phyloP scores from a whole-genome alignment of 2,888 invertebrate genomes.

The Steinernema hermaphroditum region DNA sequence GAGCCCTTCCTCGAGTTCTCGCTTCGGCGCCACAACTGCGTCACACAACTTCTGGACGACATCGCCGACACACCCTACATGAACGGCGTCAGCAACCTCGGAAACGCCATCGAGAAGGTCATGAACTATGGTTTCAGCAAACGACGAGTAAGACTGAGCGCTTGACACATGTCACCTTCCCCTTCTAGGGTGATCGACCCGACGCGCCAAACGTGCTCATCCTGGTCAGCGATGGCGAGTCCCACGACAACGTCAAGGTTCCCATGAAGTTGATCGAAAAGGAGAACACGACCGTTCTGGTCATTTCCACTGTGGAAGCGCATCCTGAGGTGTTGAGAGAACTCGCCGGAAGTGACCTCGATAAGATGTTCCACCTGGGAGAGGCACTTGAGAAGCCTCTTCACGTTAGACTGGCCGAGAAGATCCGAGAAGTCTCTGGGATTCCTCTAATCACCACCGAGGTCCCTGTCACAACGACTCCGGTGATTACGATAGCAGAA shows the following conservation, averaged over 20 bases:
- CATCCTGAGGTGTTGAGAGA: slow-evolving; percentile 47
- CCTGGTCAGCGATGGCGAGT: slow-evolving; percentile 56
- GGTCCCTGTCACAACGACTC: neutral
- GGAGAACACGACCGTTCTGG: slow-evolving; percentile 44
- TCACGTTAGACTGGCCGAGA: slow-evolving; percentile 49
- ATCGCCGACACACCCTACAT: slow-evolving; percentile 58
- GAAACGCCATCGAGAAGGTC: slow-evolving; percentile 57
- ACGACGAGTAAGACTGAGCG: slow-evolving; percentile 44
- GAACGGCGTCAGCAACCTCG: slow-evolving; percentile 55
- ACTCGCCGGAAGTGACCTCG: slow-evolving; percentile 45
- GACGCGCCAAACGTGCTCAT: slow-evolving; percentile 57
- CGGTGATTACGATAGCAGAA: neutral
- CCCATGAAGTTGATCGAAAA: slow-evolving; percentile 6
- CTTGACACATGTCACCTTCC: neutral
- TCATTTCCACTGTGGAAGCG: slow-evolving; percentile 56
- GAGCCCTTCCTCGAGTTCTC: slow-evolving; percentile 63
- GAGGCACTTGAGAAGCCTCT: slow-evolving; percentile 43
- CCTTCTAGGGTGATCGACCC: slow-evolving; percentile 56
- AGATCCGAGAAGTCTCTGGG: slow-evolving; percentile 41
- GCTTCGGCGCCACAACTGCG: slow-evolving; percentile 57
- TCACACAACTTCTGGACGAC: slow-evolving; percentile 54
- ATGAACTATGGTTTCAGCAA: slow-evolving; percentile 59
- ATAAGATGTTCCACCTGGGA: slow-evolving; percentile 50
- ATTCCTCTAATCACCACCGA: neutral
- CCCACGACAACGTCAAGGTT: slow-evolving; percentile 42